A percentile compares a stretch with the other conserved stretches of the same genome.
phyloP scores from a whole-genome alignment of 1,140 invertebrate species.

The Brachionus calyciflorus region DNA sequence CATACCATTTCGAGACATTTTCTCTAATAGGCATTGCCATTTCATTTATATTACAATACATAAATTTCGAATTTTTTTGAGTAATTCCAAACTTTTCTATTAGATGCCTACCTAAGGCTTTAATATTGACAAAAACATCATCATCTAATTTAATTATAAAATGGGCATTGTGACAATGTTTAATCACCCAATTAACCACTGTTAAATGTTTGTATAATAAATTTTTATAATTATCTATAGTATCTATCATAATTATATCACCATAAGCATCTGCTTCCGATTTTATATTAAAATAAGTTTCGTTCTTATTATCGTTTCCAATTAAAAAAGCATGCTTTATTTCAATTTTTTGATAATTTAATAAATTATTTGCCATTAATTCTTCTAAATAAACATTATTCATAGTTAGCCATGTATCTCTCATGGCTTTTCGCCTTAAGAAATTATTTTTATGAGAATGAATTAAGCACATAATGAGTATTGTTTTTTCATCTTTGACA shows the following conservation, averaged over 20 bases:
- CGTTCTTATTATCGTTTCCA: slow-evolving; percentile 63
- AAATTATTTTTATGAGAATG: slow-evolving; percentile 48
- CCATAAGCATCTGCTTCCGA: slow-evolving; percentile 66
- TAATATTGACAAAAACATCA: slow-evolving; percentile 63
- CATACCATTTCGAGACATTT: slow-evolving; percentile 60
- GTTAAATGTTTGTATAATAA: slow-evolving; percentile 82
- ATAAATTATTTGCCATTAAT: not conserved
- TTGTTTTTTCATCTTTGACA: not conserved
- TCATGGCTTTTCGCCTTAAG: slow-evolving; percentile 53
- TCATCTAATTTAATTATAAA: slow-evolving; percentile 64
- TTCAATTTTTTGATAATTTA: slow-evolving; percentile 9
- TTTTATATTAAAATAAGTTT: slow-evolving; percentile 62
- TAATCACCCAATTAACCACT: slow-evolving; percentile 75
- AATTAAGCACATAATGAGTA: slow-evolving; percentile 43
- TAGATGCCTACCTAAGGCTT: slow-evolving; percentile 67
- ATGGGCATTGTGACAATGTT: slow-evolving; percentile 65
- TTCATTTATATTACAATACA: slow-evolving; percentile 53
- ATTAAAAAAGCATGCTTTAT: slow-evolving; percentile 67
- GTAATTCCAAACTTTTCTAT: slow-evolving; percentile 47
- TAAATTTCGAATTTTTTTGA: slow-evolving; percentile 53
- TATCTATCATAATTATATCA: slow-evolving; percentile 76
- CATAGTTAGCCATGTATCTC: slow-evolving; percentile 55
- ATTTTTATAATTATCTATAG: slow-evolving; percentile 75
- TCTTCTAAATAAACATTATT: not conserved
- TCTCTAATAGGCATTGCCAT: slow-evolving; percentile 51